Evolutionary conservation across 2,797 vertebrate genomes (phyloP), one percentile per base, ranked within the genome.

Genomic region (Gallinago stenura): DNA sequence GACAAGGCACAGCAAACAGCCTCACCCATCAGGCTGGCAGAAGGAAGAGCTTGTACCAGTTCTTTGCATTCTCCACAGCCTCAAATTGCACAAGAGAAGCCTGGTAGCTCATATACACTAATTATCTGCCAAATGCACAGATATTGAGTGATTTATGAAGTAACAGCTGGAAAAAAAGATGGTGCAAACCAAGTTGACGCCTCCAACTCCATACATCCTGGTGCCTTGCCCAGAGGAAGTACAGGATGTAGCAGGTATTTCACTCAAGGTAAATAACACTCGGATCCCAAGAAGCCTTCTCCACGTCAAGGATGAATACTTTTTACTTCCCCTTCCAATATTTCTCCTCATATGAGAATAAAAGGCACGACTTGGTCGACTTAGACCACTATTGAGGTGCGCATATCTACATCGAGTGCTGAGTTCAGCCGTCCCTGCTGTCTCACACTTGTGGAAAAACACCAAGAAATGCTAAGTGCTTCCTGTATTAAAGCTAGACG

Each of bases 21-120:
- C 94, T 95, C 96, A 11, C 95, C 95, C 93, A 83, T 9, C 13
- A 30, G 62, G 77, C 66, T 93, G 91, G 76, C 96, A 95, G 83
- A 76, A 39, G 31, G 78, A 82, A 83, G 72, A 66, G 80, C 61
- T 58, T n/a, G 26, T 84, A 51, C 45, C 87, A 62, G 69, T 15
- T 78, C 87, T 78, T 22, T 35, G 28, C 62, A 10, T 56, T 65
- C 58, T 33, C 54, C 87, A 86, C 45, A 65, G 89, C 61, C 39
- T 7, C 33, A 9, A 14, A 30, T 82, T 95, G 93, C 61, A 53
- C 85, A 6, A 64, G 37, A 87, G 41, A 58, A 91, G 69, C 62
- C 58, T 33, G 35, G 65, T 13, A 87, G 51, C 91, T 83, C 50
- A 3, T 18, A 60, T 31, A 60, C 58, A n/a, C n/a, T 60, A 90